Percentiles rank a stretch among this genome's conserved stretches.
phyloP scores from a whole-genome alignment of 2,797 vertebrate species.

The Darevskia mixta region DNA sequence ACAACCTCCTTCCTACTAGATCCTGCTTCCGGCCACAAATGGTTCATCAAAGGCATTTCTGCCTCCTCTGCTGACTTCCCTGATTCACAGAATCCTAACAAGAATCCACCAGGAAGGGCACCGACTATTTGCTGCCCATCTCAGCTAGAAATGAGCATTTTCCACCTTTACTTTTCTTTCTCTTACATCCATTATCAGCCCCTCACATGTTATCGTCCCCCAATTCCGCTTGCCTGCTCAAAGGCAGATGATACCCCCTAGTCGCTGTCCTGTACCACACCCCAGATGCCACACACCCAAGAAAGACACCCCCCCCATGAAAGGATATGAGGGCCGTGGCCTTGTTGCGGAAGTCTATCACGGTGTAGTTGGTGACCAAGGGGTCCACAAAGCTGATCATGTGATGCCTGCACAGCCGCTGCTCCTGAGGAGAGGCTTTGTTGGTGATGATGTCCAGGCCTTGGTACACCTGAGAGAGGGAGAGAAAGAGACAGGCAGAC shows the following conservation, averaged over 20 bases:
- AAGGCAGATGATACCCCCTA: not conserved
- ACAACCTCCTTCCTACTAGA: no score
- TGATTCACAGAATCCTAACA: no score
- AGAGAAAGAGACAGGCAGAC: not conserved
- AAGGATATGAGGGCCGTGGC: conserved; percentile 94
- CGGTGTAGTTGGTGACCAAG: conserved; percentile 89
- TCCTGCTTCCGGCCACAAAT: no score
- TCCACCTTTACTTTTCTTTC: not conserved
- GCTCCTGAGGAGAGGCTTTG: conserved; percentile 89
- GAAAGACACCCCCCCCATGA: accelerated
- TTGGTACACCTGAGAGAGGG: conserved; percentile 85
- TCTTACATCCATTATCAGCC: not conserved
- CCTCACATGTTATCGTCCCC: not conserved
- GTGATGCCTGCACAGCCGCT: conserved; percentile 90
- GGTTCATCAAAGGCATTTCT: no score
- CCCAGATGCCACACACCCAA: not conserved
- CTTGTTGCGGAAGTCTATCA: conserved; percentile 96
- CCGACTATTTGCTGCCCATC: not conserved
- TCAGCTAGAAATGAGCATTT: not conserved
- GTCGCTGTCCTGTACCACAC: not conserved
- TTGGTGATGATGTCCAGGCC: conserved; percentile 97
- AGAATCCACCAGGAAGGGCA: not conserved
- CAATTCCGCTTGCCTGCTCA: not conserved
- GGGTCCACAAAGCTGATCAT: conserved; percentile 98
- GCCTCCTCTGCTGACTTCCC: no score